Evolutionary conservation across 2,888 invertebrate genomes (phyloP), one percentile per base, ranked within the genome.

Genomic region (Harpagoxenus sublaevis): DNA sequence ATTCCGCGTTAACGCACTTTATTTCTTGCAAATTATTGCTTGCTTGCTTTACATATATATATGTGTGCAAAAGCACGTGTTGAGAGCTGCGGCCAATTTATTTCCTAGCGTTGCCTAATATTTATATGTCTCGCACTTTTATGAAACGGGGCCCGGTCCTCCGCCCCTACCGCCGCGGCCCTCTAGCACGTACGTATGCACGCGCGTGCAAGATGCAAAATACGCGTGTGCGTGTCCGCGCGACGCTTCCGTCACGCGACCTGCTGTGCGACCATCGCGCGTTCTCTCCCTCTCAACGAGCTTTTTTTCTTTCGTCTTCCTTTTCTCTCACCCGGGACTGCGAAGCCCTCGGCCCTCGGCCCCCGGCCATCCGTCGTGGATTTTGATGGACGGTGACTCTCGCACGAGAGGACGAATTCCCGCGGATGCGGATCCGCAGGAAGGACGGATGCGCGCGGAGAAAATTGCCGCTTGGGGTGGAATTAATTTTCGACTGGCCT

Each of bases 161-260:
- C 45, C 35, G 28, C 28, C 62, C 48, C 35, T 28, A n/a, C 23
- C 28, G 39, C 48, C 71, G 28, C 31, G 18, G 48, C 48, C 31
- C 35, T 12, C 35, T 12, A 28, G 48, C 45, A 65, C 42, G n/a
- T 66, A 65, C 51, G 28, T 35, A 39, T 35, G 63, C 65, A 65
- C 31, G 53, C 62, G 73, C 35, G 35, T 66, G 45, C 70, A 83
- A 90, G 84, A 88, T 86, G 89, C 88, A 88, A 88, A 60, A 89
- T 87, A 84, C 84, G 51, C 75, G 77, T 85, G 85, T 88, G 83
- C 86, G 86, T 86, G 91, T 75, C 73, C 83, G 35, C 79, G 83
- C 89, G 88, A 68, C 71, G 92, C 91, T 93, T 93, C 93, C 93
- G 93, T 94, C 94, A 94, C 94, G 94, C 94, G 93, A 94, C 91